These are phyloP conservation scores for Zelostemma sp. DNA, from an alignment of 1,140 invertebrate species.

Conservation along the genomic window DNA sequence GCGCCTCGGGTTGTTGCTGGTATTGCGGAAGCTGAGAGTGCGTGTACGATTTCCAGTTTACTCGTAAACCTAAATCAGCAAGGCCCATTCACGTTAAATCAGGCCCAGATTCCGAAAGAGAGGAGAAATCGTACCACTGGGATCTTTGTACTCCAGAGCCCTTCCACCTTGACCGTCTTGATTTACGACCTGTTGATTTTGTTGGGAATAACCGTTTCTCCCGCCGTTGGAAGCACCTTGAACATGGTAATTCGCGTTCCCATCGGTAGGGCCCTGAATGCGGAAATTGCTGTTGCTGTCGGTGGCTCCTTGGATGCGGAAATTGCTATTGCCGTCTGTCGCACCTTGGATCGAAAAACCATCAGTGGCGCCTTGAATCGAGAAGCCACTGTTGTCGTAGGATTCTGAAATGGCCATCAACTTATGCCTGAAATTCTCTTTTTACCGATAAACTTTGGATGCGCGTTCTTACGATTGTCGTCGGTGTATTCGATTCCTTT, in stretches of 20 bases:
- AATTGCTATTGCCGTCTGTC: constrained; percentile 59
- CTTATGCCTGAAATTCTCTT: too few relatives aligned
- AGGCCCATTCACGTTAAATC: background rate
- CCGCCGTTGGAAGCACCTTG: constrained; percentile 53
- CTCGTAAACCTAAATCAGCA: constrained; percentile 54
- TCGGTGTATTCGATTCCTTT: constrained; percentile 65
- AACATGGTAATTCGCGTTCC: constrained; percentile 48
- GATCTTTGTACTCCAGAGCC: constrained; percentile 62
- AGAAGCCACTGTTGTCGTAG: constrained; percentile 55
- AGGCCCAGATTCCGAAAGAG: too few relatives aligned
- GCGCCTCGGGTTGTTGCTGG: constrained; percentile 20
- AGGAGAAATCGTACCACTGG: constrained; percentile 54
- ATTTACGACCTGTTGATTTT: constrained; percentile 26
- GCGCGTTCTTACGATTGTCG: constrained; percentile 62
- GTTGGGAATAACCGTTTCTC: too few relatives aligned
- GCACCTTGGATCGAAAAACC: constrained; percentile 59
- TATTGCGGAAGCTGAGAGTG: constrained; percentile 37
- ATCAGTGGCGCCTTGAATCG: constrained; percentile 57
- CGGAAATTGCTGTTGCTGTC: constrained; percentile 56
- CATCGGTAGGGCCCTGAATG: constrained; percentile 55
- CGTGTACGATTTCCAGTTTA: constrained; percentile 64
- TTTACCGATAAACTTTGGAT: too few relatives aligned
- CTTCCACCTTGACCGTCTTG: constrained; percentile 19
- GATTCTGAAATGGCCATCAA: constrained; percentile 60
- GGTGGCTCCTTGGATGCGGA: constrained; percentile 60